Evolutionary conservation across 2,888 invertebrate genomes (phyloP).

Genomic region (Drosophila hamatofila): DNA sequence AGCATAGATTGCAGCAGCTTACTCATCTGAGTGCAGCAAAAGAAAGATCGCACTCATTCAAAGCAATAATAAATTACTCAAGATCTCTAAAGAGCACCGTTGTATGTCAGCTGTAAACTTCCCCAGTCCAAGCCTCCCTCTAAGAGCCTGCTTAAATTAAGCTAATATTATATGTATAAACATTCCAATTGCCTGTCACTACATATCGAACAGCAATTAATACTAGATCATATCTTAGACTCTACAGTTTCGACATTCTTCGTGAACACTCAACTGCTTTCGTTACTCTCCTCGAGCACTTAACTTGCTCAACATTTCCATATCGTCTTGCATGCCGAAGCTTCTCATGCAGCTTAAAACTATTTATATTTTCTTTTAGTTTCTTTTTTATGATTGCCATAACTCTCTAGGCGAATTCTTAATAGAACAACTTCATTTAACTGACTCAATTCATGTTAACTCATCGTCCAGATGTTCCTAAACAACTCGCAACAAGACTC

Average conservation of each 20-base stretch:
- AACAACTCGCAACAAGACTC: slow-evolving; percentile 35
- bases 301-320: background rate
- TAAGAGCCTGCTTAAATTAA: background rate
- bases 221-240: background rate
- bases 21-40: too few relatives aligned
- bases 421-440: slow-evolving; percentile 61
- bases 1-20: too few relatives aligned
- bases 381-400: slow-evolving; percentile 26
- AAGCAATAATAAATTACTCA: background rate
- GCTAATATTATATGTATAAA: background rate
- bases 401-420: slow-evolving; percentile 29
- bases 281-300: background rate
- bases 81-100: background rate
- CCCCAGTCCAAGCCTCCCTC: too few relatives aligned
- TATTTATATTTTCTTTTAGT: slow-evolving; percentile 11
- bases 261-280: background rate
- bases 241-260: background rate
- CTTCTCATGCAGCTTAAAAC: background rate
- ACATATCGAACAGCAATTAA: background rate
- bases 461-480: slow-evolving; percentile 63
- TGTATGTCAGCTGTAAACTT: too few relatives aligned
- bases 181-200: background rate
- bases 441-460: slow-evolving; percentile 61
- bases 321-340: background rate
- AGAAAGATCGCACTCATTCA: too few relatives aligned